Conservation (phyloP, 2,888 invertebrate species). For the Boloria selene region DNA sequence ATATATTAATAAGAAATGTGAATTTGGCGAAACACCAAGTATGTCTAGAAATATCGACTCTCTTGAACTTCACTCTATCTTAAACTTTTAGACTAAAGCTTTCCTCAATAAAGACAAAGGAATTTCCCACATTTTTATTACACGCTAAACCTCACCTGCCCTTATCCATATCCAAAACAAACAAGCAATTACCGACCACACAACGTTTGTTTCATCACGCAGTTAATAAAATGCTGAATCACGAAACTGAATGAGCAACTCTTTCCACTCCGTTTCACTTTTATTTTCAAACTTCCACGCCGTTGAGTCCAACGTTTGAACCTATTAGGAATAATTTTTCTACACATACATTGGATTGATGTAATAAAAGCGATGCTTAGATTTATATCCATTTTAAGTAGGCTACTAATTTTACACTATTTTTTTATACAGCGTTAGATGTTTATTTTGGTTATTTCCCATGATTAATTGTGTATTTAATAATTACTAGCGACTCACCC, state of each 20-base stretch:
- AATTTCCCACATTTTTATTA: conserved; percentile 1
- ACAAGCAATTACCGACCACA: conserved; percentile 28
- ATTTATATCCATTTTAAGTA: too few species aligned
- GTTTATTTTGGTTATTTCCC: too few species aligned
- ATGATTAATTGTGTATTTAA: too few species aligned
- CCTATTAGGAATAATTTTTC: conserved; percentile 69
- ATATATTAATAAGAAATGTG: too few species aligned
- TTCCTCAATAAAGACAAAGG: background rate
- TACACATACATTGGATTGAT: conserved; percentile 34
- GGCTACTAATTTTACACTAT: too few species aligned
- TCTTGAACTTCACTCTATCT: background rate
- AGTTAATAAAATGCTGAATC: conserved; percentile 64
- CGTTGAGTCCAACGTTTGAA: conserved; percentile 68
- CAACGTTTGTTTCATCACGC: conserved; percentile 37
- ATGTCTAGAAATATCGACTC: too few species aligned
- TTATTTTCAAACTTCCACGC: conserved; percentile 74
- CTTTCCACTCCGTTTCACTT: conserved; percentile 70
- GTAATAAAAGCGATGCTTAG: conserved; percentile 51
- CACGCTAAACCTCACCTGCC: conserved; percentile 11
- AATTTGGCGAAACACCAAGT: too few species aligned
- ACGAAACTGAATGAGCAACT: conserved; percentile 67
- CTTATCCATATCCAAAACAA: conserved; percentile 24
- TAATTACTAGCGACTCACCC: too few species aligned
- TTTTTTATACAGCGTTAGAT: too few species aligned
- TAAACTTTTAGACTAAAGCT: background rate